Evolutionary conservation across 2,797 vertebrate species (phyloP).

Genomic region (Spheniscus humboldti): DNA sequence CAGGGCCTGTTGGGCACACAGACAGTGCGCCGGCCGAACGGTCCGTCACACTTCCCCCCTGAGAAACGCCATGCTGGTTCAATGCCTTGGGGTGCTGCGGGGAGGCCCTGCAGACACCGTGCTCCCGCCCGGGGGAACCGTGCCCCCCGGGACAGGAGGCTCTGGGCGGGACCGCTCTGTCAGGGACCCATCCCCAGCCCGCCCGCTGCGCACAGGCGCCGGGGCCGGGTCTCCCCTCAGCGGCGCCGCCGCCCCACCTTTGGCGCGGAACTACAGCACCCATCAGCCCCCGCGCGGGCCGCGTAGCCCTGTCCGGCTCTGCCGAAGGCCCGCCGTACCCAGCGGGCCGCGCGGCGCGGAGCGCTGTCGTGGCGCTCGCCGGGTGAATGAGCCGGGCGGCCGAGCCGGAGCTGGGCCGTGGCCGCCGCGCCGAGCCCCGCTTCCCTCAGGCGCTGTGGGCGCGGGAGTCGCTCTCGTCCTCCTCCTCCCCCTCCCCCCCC

Average conservation of each 20-base stretch:
- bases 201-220: neutral
- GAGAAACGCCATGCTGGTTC: no score
- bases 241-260: neutral
- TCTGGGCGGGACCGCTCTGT: rapidly evolving
- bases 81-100: no score
- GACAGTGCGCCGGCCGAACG: neutral
- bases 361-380: conserved; percentile 31
- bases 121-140: rapidly evolving
- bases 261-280: neutral
- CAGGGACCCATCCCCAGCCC: no score
- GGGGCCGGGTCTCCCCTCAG: neutral
- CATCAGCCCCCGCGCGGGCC: neutral
- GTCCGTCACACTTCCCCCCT: rapidly evolving
- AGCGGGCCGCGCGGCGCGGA: neutral
- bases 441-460: no score
- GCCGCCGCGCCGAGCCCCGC: no score
- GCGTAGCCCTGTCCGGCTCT: neutral
- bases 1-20: neutral
- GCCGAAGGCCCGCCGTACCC: neutral
- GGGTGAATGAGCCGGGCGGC: neutral
- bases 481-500: neutral
- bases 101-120: rapidly evolving
- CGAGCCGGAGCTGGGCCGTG: rapidly evolving
- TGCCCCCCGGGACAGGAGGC: rapidly evolving
- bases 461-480: neutral